Conservation (phyloP, 2,113 vertebrate species). For the Atrichornis clamosus region DNA sequence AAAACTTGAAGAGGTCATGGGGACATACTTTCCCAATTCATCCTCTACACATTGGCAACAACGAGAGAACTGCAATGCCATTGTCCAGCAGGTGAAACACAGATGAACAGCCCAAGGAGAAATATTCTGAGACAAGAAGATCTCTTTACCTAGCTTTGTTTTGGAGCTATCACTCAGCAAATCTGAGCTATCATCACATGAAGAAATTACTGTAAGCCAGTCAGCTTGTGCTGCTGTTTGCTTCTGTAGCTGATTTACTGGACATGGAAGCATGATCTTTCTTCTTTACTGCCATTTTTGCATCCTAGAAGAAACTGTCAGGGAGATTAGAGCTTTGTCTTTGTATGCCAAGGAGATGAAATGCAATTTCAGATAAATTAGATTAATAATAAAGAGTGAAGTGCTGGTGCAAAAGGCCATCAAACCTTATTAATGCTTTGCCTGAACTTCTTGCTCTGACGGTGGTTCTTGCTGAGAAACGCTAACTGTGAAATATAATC, state of each 20-base stretch:
- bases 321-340: constrained; percentile 15
- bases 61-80: background rate
- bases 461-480: background rate
- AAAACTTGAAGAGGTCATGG: background rate
- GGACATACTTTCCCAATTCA: background rate
- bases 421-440: background rate
- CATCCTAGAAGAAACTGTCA: background rate
- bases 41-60: background rate
- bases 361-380: constrained; percentile 41
- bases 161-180: background rate
- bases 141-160: background rate
- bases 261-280: background rate
- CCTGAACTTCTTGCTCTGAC: background rate
- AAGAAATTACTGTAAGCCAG: background rate
- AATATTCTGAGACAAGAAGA: background rate
- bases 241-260: background rate
- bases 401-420: background rate
- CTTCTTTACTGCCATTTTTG: background rate
- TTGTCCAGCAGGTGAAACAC: background rate
- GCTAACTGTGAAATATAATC: background rate
- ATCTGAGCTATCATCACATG: background rate
- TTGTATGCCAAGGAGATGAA: constrained; percentile 4
- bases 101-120: background rate
- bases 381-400: constrained; percentile 37
- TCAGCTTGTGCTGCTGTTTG: background rate